Percentiles rank a stretch among this genome's conserved stretches.
Conservation (phyloP, 1,140 invertebrate species). For the Penaeus vannamei region DNA sequence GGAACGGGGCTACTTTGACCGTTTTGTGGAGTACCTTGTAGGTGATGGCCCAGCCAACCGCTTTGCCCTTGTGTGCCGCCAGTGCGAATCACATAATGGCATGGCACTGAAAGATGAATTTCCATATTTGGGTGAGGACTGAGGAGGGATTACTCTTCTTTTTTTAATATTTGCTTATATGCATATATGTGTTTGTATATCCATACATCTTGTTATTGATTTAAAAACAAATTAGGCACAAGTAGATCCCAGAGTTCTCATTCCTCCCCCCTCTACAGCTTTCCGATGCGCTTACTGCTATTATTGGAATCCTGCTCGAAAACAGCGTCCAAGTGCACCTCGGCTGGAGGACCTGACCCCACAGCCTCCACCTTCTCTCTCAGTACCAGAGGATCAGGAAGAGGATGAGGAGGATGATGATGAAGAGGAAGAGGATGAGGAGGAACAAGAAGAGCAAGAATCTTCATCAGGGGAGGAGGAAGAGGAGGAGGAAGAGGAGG, state of each 20-base stretch:
- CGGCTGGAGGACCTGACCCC: slow-evolving; percentile 68
- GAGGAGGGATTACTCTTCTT: slow-evolving; percentile 69
- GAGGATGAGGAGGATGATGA: slow-evolving; percentile 73
- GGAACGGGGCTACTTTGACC: slow-evolving; percentile 83
- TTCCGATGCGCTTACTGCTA: slow-evolving; percentile 93
- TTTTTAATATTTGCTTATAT: slow-evolving; percentile 20
- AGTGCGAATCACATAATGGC: slow-evolving; percentile 94
- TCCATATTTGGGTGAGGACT: slow-evolving; percentile 87
- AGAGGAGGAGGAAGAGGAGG: slow-evolving; percentile 52
- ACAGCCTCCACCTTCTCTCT: slow-evolving; percentile 48
- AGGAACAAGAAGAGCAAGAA: slow-evolving; percentile 73
- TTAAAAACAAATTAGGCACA: too few relatives aligned
- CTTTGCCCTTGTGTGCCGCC: slow-evolving; percentile 93
- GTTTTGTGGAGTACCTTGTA: slow-evolving; percentile 92
- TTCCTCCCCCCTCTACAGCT: slow-evolving; percentile 71
- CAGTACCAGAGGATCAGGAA: slow-evolving; percentile 75
- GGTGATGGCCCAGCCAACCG: slow-evolving; percentile 96
- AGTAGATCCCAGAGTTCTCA: too few relatives aligned
- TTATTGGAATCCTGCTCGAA: slow-evolving; percentile 85
- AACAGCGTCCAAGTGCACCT: slow-evolving; percentile 84
- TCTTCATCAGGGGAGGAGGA: slow-evolving; percentile 57
- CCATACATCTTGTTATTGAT: too few relatives aligned
- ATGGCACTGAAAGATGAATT: slow-evolving; percentile 98
- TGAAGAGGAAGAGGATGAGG: slow-evolving; percentile 75
- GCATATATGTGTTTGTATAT: neutral